Evolutionary conservation across 2,888 invertebrate species (phyloP).

Genomic region (Lamproptera curius): DNA sequence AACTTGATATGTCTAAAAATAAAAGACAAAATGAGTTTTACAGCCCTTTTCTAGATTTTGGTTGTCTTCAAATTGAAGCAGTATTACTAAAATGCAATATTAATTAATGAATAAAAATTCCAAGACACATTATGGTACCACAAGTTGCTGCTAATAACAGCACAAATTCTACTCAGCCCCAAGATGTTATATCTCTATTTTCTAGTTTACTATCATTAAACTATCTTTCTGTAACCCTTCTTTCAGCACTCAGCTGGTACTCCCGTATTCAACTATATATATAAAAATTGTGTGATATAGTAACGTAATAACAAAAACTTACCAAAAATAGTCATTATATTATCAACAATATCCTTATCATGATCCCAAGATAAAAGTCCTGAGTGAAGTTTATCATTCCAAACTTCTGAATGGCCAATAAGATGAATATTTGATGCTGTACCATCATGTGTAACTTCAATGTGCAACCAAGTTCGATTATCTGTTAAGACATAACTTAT

Average conservation of each 20-base stretch:
- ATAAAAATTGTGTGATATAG: too few species aligned
- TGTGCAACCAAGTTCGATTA: constrained; percentile 59
- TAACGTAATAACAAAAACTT: constrained; percentile 23
- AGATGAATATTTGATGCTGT: constrained; percentile 55
- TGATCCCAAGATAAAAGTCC: constrained; percentile 60
- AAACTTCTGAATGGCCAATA: constrained; percentile 51
- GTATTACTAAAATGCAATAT: too few species aligned
- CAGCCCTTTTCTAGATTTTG: too few species aligned
- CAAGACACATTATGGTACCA: too few species aligned
- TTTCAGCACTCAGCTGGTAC: too few species aligned
- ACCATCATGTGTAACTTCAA: constrained; percentile 58
- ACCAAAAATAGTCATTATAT: constrained; percentile 59
- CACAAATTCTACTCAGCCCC: background rate
- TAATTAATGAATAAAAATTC: too few species aligned
- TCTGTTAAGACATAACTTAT: constrained; percentile 36
- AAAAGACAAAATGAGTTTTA: background rate
- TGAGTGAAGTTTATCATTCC: constrained; percentile 52
- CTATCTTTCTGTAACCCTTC: too few species aligned
- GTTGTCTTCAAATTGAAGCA: too few species aligned
- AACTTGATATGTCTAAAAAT: constrained; percentile 13
- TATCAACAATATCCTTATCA: constrained; percentile 60
- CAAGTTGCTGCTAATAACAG: too few species aligned
- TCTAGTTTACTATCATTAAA: too few species aligned
- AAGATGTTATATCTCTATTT: background rate
- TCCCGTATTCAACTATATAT: too few species aligned